phyloP scores from a whole-genome alignment of 2,888 invertebrate species.

The Falcaria lacertinaria region DNA sequence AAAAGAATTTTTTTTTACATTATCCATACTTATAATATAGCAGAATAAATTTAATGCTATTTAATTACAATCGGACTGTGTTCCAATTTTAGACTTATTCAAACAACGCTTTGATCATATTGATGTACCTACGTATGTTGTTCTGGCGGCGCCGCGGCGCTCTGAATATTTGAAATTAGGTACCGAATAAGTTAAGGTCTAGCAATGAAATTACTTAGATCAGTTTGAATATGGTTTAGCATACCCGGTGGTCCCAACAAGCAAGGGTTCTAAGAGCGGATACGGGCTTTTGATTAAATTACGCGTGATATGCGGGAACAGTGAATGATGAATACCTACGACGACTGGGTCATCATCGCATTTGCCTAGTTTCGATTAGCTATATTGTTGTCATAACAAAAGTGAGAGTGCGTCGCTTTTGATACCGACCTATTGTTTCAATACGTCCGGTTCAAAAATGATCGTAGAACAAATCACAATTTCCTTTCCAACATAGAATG shows the following conservation, averaged over 20 bases:
- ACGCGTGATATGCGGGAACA: conserved; percentile 38
- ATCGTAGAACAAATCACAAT: conserved; percentile 4
- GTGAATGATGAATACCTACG: conserved; percentile 17
- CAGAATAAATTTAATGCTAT: too few relatives aligned
- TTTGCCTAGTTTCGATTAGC: conserved; percentile 16
- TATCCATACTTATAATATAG: too few relatives aligned
- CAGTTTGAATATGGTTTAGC: conserved; percentile 5
- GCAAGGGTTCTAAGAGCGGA: conserved; percentile 45
- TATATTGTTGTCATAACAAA: conserved; percentile 13
- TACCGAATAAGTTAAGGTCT: too few relatives aligned
- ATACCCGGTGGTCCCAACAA: conserved; percentile 34
- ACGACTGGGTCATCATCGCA: conserved; percentile 1
- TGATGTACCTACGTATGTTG: too few relatives aligned
- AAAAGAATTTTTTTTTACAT: too few relatives aligned
- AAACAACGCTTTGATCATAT: too few relatives aligned
- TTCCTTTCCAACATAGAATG: conserved; percentile 15
- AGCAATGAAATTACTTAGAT: too few relatives aligned
- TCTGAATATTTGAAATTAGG: too few relatives aligned
- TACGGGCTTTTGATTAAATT: conserved; percentile 69
- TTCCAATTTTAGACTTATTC: too few relatives aligned
- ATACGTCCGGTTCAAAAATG: conserved; percentile 7
- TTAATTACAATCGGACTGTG: too few relatives aligned
- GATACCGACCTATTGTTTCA: conserved; percentile 15
- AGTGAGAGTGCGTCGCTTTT: conserved; percentile 18
- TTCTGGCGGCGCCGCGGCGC: too few relatives aligned